Base-by-base conservation (phyloP, 1,140 invertebrate species). In the Orchestia grillus region DNA sequence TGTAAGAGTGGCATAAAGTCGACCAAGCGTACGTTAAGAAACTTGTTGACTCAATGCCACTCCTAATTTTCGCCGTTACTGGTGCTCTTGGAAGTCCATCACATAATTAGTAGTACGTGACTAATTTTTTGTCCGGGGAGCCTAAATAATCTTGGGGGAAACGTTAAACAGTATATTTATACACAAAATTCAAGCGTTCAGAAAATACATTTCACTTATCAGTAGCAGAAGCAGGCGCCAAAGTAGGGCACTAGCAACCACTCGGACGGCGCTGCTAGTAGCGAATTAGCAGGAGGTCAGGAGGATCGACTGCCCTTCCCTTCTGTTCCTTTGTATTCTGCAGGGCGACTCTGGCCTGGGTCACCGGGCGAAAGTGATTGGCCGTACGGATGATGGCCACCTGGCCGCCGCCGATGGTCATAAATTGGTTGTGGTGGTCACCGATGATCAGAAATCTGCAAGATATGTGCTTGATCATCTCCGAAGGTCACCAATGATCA, bases 301-400 rank as follows among this genome's bases (percentile, higher is more conserved):
- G 42, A 90, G 88, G 43, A 41, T 41, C 43, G 88, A 42, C 43
- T 28, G 88, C 43, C 88, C 88, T 90, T 90, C 88, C 88, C 3
- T 11, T 90, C 88, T 16, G 15, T 90, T 44, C 88, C 28, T 90
- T 90, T 90, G 28, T 90, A 90, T 90, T 90, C 88, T 41, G 28
- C 15, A 41, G 36, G 41, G 88, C 36, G 28, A 0, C 88, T 90
- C 15, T 90, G 41, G 43, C 4, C 41, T 90, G 88, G 88, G 88
- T 90, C 88, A 90, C 1, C 88, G 3, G 43, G 88, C n/a, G 88
- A 90, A 90, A 90, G 88, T 90, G 88, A 44, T 90, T 41, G 88
- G 43, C 88, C 4, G 28, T 42, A 41, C 88, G 36, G 15, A 90
- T 90, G 43, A 41, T 90, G 41, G 62, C 62, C 62, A 77, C 62